Evolutionary conservation across 2,113 vertebrate species (phyloP).

Genomic region (Chitala chitala): DNA sequence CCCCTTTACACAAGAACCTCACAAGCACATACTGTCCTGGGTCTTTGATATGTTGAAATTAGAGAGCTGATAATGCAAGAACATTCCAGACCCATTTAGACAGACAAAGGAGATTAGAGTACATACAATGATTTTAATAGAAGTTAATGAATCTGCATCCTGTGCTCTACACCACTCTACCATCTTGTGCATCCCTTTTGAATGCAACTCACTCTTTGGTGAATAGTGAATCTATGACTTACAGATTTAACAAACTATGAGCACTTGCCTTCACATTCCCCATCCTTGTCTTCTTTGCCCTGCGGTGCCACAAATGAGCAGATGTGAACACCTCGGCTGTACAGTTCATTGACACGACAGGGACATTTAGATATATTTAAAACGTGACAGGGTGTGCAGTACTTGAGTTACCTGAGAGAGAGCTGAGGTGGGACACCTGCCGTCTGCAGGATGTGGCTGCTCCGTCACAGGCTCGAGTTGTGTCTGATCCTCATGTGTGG

Average conservation of each 20-base stretch:
- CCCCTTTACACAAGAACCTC: neutral
- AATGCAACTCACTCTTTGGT: slow-evolving; percentile 25
- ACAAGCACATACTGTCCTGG: neutral
- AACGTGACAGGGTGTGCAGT: neutral
- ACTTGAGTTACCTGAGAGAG: slow-evolving; percentile 39
- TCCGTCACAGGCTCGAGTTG: slow-evolving; percentile 28
- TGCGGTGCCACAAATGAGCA: slow-evolving; percentile 28
- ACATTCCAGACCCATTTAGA: neutral
- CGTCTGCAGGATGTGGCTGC: slow-evolving; percentile 25
- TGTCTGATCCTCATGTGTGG: neutral
- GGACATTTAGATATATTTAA: neutral
- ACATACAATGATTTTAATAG: too few species aligned
- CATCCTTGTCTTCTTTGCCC: slow-evolving; percentile 36
- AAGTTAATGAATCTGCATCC: too few species aligned
- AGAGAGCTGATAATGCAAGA: neutral
- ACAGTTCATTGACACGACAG: neutral
- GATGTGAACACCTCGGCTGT: neutral
- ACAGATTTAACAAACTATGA: neutral
- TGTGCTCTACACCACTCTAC: too few species aligned
- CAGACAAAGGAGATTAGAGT: too few species aligned
- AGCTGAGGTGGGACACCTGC: neutral
- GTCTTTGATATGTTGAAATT: neutral
- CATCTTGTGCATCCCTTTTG: neutral
- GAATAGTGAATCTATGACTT: neutral
- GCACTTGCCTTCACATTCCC: slow-evolving; percentile 50